Base-by-base conservation (phyloP, 2,113 vertebrate species). In the Sterrhoptilus dennistouni region DNA sequence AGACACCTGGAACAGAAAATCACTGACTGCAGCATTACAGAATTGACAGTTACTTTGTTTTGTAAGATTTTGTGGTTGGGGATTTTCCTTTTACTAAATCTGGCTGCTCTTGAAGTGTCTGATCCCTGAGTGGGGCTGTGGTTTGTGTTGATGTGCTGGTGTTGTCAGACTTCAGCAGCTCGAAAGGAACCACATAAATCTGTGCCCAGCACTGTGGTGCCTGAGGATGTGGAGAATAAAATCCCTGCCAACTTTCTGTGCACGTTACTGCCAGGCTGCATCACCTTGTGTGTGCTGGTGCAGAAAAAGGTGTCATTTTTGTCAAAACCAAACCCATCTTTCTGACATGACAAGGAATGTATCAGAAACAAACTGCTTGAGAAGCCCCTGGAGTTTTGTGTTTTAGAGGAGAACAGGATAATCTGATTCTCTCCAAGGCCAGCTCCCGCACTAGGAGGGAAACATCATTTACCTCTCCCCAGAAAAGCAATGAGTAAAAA, bases 191-290 rank as follows among this genome's bases (percentile, higher is more conserved):
- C 1, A 5, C 25, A 13, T 8, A 18, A 70, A 78, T 31, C 83
- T 20, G 36, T 54, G 64, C 60, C 70, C 52, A 17, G 29, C 6
- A 0, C 63, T 52, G 1, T 12, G 36, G 45, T 65, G 71, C 54
- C 65, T 47, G 60, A 60, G 69, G 72, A 68, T 1, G 6, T 16
- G 72, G 0, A n/a, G 47, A 23, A 1, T 14, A 21, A 53, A 61
- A 38, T n/a, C 74, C 25, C 65, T 50, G 77, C 45, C 63, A 38
- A 1, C 45, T 25, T 61, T 5, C 42, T 6, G 1, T 16, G 38
- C 22, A 0, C 0, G 13, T 3, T 11, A 0, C 4, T 52, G 69
- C 49, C 72, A 8, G 12, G 68, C 23, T 57, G 28, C n/a, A 44
- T 49, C 69, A 57, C 35, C 5, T 6, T 1, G n/a, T 31, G 24